Evolutionary conservation across 2,113 vertebrate genomes (phyloP), one percentile per base, ranked within the genome.

Genomic region (Peromyscus maniculatus): DNA sequence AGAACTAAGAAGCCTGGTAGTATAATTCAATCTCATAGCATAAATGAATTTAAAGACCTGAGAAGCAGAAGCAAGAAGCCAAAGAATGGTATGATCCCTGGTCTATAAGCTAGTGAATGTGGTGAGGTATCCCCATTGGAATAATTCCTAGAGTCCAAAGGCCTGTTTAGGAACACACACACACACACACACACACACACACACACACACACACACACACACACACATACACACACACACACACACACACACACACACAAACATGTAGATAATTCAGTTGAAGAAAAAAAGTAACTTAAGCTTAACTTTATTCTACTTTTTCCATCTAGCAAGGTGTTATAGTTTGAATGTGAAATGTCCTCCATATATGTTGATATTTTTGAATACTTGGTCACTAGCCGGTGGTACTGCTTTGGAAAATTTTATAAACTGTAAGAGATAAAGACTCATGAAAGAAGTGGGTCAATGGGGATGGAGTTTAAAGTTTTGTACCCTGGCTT

Each of bases 261-360:
- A 88, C 7, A 7, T 0, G 6, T 2, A 74, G 22, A 28, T 55
- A 22, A 57, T 57, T 87, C 26, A 11, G 3, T 82, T 4, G 13
- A 17, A 87, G 26, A 7, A 66, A 13, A 24, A 55, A 67, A 91
- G 16, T 83, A 49, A 7, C 4, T 57, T 3, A 7, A 59, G 7
- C 6, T 57, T 2, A 4, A 13, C 0, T 1, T 55, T 52, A 8
- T 28, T 31, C 43, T 10, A 55, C 3, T 2, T 49, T 57, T 69
- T 52, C 17, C 26, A 28, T 55, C 62, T 78, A 15, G 49, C 9
- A 33, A 4, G 10, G 39, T 86, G 39, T 17, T 28, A 22, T 2
- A 28, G n/a, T 46, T 33, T 46, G 83, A 66, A 64, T 86, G 62
- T 86, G 26, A 86, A 13, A 43, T 66, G 39, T 39, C 26, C 26